phyloP scores from a whole-genome alignment of 2,888 invertebrate genomes.

The Thumatha senex region DNA sequence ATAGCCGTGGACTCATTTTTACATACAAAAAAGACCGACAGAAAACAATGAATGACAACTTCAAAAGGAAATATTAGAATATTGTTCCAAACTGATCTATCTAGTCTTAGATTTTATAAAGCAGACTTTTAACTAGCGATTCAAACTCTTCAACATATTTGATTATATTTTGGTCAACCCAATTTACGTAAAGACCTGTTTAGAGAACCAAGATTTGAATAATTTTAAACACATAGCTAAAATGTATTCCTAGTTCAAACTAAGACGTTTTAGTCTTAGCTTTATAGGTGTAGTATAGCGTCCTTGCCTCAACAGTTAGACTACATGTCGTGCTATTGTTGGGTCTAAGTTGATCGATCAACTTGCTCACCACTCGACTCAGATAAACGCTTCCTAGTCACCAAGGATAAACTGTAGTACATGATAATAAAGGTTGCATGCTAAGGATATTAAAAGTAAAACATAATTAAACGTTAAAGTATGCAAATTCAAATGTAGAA shows the following conservation, averaged over 20 bases:
- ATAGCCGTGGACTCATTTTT: no score
- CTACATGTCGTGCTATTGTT: constrained; percentile 24
- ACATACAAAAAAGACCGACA: no score
- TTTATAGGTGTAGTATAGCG: constrained; percentile 29
- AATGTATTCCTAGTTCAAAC: constrained; percentile 22
- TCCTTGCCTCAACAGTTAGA: constrained; percentile 38
- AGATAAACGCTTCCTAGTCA: constrained; percentile 33
- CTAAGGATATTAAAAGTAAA: not conserved
- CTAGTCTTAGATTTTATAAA: no score
- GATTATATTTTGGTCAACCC: no score
- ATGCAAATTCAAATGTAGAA: no score
- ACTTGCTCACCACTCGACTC: constrained; percentile 20
- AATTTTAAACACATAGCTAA: constrained; percentile 11
- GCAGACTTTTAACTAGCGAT: no score
- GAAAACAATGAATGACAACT: no score
- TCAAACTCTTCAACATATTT: no score
- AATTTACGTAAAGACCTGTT: not conserved
- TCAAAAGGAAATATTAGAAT: no score
- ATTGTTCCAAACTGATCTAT: no score
- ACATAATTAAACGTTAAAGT: no score
- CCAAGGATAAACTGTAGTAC: constrained; percentile 17
- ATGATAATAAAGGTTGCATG: not conserved
- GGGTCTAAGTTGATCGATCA: constrained; percentile 39
- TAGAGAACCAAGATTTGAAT: not conserved
- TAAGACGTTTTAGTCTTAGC: constrained; percentile 16